Base-by-base conservation (phyloP, 2,888 invertebrate genomes). In the Platycheirus albimanus region DNA sequence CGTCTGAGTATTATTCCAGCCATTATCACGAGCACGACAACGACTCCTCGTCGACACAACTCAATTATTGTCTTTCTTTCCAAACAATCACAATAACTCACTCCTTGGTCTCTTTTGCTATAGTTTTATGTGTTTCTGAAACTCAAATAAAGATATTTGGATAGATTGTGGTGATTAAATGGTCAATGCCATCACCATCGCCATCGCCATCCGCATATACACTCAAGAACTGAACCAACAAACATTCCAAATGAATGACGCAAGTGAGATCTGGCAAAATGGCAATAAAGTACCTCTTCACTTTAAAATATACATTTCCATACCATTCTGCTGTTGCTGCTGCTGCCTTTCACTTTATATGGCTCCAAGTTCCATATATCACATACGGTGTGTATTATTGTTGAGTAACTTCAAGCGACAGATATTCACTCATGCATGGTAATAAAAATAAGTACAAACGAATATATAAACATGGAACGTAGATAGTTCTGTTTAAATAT, bases 81-180 rank as follows among this genome's bases (percentile, higher is more conserved):
- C 41, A 11, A 58, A 58, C 15, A 38, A 58, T 41, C 1, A 1
- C 58, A 58, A 41, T 28, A 28, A 41, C 24, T 17, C 24, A 41
- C 24, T 17, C 24, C 30, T 8, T 33, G 11, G 19, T 28, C n/a
- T n/a, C n/a, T n/a, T 28, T 6, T 38, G 15, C 24, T 58, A n/a
- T n/a, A n/a, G 30, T 43, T 15, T 17, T 30, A 13, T 45, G 30
- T 61, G n/a, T 4, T n/a, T 3, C 17, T 17, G 17, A 45, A 45
- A 56, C 20, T 38, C n/a, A 30, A 36, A 54, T 20, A 13, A 15
- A 61, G 19, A 45, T 61, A 30, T 61, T 61, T 33, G 45, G 28
- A 61, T 61, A 61, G 61, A 45, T 61, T 61, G 45, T 61, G 30
- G 61, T 45, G 45, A 61, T 61, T 61, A 61, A 61, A 61, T 45